phyloP scores from a whole-genome alignment of 2,888 invertebrate genomes.

The Zootermopsis nevadensis region DNA sequence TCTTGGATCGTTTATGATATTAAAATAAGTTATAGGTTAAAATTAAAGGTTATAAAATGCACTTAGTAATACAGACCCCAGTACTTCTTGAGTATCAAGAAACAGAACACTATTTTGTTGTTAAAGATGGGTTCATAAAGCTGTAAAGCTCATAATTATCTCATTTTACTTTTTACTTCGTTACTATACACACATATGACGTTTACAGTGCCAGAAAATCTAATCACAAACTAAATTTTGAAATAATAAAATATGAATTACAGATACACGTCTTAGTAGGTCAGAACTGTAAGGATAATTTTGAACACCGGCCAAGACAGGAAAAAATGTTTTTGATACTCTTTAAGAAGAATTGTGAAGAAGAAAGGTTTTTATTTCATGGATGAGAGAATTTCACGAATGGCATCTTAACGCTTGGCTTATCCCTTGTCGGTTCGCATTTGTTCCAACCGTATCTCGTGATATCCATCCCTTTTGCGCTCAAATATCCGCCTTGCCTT shows the following conservation, averaged over 20 bases:
- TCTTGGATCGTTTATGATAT: no score
- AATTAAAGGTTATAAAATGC: no score
- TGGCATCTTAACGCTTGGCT: constrained; percentile 49
- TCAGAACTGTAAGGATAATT: constrained; percentile 16
- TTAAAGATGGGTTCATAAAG: no score
- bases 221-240: background rate
- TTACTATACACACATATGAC: background rate
- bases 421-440: constrained; percentile 46
- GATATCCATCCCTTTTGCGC: constrained; percentile 39
- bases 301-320: constrained; percentile 39
- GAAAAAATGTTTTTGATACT: constrained; percentile 37
- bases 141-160: no score
- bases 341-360: constrained; percentile 35
- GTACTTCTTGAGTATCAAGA: no score
- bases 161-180: no score
- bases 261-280: background rate
- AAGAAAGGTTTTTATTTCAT: constrained; percentile 49
- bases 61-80: no score
- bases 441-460: constrained; percentile 37
- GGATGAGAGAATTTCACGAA: constrained; percentile 48
- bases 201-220: background rate
- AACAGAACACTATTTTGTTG: no score
- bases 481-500: constrained; percentile 25
- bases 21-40: no score
- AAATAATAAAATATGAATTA: background rate